Evolutionary conservation across 2,113 vertebrate genomes (phyloP), one percentile per base, ranked within the genome.

Genomic region (Perccottus glenii): DNA sequence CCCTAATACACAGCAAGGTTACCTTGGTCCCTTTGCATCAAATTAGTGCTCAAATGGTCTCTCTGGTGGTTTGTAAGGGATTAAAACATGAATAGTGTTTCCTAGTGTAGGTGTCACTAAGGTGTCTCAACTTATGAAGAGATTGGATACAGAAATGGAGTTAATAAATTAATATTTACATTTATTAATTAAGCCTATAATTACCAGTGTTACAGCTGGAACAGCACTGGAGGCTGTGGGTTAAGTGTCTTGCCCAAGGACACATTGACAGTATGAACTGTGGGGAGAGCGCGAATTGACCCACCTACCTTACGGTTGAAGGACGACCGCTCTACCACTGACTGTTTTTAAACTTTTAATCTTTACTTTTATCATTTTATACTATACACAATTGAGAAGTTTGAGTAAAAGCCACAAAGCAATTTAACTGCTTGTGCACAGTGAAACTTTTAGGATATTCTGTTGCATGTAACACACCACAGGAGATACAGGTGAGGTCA

Each of bases 1-100:
- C 10, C 10, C 42, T n/a, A 12, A 10, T 46, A 12, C 11, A 65
- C 38, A 33, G 14, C 36, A 3, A 51, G 35, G 16, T 58, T 48
- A 59, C 59, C 57, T 43, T 27, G 6, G 33, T 83, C 75, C 84
- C 83, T 43, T 15, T 80, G 61, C 58, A 50, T 70, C 77, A 81
- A 84, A 90, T 90, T 84, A 84, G 62, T 50, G 53, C 38, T 32
- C 33, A 67, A 40, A 33, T 56, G 69, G 57, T 16, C 45, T 9
- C 75, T 79, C 74, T 67, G 46, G 35, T 50, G 58, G 16, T 49
- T 71, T 77, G 46, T n/a, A 70, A 51, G 46, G 40, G 72, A 64
- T 73, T 67, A 60, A 14, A 43, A 44, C n/a, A 55, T 55, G 6
- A 62, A n/a, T n/a, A n/a, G n/a, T n/a, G n/a, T n/a, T n/a, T n/a